A percentile compares a stretch with the other conserved stretches of the same genome.
Evolutionary conservation across 2,113 vertebrate genomes (phyloP).

Genomic region (Nannospalax galili): DNA sequence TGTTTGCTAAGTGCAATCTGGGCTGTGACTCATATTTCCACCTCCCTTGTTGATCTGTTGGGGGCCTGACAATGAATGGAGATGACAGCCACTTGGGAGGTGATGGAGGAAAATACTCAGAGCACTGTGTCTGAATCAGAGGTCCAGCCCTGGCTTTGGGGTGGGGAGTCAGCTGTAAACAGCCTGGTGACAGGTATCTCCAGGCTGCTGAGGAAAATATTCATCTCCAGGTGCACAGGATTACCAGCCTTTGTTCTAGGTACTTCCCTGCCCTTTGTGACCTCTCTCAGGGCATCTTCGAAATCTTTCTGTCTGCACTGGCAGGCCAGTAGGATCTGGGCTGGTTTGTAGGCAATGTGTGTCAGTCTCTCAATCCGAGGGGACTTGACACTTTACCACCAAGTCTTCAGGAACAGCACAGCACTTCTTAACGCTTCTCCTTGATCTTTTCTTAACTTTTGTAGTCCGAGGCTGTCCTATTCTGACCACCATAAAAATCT

Average conservation of each 20-base stretch:
- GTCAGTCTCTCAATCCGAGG: neutral
- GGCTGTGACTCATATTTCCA: conserved; percentile 26
- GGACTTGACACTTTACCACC: neutral
- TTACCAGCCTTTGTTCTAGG: conserved; percentile 15
- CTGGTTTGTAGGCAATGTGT: neutral
- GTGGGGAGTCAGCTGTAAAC: conserved; percentile 49
- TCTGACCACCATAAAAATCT: conserved; percentile 73
- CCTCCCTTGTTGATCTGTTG: conserved; percentile 34
- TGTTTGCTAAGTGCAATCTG: conserved; percentile 39
- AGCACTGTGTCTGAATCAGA: conserved; percentile 18
- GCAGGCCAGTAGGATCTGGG: neutral
- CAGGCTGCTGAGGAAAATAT: conserved; percentile 29
- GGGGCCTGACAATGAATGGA: conserved; percentile 30
- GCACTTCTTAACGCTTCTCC: conserved; percentile 43
- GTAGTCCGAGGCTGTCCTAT: conserved; percentile 63
- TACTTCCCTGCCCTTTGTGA: neutral
- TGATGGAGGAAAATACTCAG: conserved; percentile 52
- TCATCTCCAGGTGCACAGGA: neutral
- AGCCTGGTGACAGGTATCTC: conserved; percentile 16
- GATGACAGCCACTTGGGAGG: conserved; percentile 46
- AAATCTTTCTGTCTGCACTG: neutral
- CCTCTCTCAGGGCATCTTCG: neutral
- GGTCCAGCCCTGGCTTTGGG: neutral
- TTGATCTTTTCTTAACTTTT: conserved; percentile 69
- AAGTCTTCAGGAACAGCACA: neutral